phyloP scores from a whole-genome alignment of 2,797 vertebrate species.

The Eulemur albifrons region DNA sequence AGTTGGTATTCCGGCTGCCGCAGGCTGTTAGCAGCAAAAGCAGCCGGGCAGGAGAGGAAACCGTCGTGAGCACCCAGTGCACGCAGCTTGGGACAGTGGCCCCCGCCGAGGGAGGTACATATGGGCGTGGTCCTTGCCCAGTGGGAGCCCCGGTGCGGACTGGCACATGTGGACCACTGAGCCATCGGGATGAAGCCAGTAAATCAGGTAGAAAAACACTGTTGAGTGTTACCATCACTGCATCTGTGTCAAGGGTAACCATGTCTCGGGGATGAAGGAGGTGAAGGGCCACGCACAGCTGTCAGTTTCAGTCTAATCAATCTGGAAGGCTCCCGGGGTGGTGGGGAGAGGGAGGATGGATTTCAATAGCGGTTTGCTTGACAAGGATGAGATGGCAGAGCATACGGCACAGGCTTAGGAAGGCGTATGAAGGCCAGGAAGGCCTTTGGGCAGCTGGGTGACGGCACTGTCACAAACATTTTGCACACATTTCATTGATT shows the following conservation, averaged over 20 bases:
- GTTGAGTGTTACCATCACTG: not conserved
- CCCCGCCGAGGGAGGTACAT: rapidly evolving
- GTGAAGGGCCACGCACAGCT: not conserved
- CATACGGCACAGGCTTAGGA: not conserved
- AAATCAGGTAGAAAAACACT: slow-evolving; percentile 18
- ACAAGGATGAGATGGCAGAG: not conserved
- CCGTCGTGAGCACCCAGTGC: not conserved
- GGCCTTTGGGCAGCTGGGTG: not conserved
- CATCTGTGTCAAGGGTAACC: slow-evolving; percentile 42
- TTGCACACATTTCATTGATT: not conserved
- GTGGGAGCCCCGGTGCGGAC: rapidly evolving
- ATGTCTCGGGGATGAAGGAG: not conserved
- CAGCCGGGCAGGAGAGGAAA: not conserved
- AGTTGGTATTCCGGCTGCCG: not conserved
- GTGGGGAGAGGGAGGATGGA: not conserved
- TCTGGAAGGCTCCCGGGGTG: not conserved
- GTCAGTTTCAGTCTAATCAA: slow-evolving; percentile 28
- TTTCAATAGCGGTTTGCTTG: not conserved
- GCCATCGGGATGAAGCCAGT: not conserved
- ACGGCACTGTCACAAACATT: not conserved
- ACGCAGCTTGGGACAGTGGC: not conserved
- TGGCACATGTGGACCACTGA: too few species aligned
- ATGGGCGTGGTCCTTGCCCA: not conserved
- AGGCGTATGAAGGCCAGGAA: not conserved
- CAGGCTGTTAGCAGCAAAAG: not conserved